phyloP scores from a whole-genome alignment of 2,888 invertebrate species.

The Melieria crassipennis region DNA sequence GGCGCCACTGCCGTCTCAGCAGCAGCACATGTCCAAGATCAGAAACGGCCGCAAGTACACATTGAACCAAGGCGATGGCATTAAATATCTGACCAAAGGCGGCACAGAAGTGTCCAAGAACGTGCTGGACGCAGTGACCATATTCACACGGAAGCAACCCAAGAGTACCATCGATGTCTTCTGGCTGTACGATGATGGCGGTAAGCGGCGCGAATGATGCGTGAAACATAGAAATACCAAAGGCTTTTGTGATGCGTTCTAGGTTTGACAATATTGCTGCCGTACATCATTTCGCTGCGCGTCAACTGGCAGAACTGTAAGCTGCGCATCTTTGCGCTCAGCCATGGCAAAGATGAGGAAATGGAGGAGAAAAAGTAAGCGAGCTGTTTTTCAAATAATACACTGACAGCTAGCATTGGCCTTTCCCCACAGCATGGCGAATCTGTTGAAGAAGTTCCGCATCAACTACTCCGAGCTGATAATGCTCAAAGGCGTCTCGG shows the following conservation, averaged over 20 bases:
- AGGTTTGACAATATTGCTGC: conserved; percentile 80
- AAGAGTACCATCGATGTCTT: conserved; percentile 90
- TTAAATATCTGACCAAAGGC: conserved; percentile 70
- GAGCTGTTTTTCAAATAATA: background rate
- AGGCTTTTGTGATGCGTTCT: background rate
- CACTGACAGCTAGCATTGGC: background rate
- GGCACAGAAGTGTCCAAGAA: conserved; percentile 73
- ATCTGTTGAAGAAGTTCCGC: conserved; percentile 90
- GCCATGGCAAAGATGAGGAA: conserved; percentile 81
- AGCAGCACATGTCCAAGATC: conserved; percentile 60
- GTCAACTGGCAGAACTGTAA: conserved; percentile 81
- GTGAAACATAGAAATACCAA: background rate
- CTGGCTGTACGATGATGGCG: conserved; percentile 96
- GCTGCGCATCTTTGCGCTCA: conserved; percentile 83
- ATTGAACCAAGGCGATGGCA: conserved; percentile 61
- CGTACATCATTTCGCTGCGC: conserved; percentile 85
- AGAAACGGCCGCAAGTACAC: conserved; percentile 52
- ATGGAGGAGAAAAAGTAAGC: conserved; percentile 86
- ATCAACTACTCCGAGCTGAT: conserved; percentile 92
- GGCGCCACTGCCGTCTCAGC: conserved; percentile 49
- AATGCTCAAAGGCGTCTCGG: conserved; percentile 90
- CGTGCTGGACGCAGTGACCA: conserved; percentile 75
- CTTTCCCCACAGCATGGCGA: conserved; percentile 80
- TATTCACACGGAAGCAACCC: conserved; percentile 81
- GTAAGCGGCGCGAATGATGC: conserved; percentile 55